Base-by-base conservation (phyloP, 1,140 invertebrate genomes). In the Trichoplusia ni region DNA sequence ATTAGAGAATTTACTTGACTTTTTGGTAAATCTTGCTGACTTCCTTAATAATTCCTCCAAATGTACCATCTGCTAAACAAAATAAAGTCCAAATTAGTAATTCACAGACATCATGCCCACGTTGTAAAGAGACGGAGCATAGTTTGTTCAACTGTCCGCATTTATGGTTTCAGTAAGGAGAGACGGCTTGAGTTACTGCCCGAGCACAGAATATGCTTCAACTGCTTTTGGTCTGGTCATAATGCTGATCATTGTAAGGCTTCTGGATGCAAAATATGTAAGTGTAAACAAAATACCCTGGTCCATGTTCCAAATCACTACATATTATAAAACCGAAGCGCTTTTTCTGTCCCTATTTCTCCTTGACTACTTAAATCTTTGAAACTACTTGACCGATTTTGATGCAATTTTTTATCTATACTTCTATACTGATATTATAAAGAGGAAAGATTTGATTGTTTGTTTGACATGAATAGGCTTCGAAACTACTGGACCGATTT, bases 211-310 rank as follows among this genome's bases (percentile, higher is more conserved):
- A 40, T 75, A 4, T 75, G 73, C 44, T 75, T 56, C 51, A 75
- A 77, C 51, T 74, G 75, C 59, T 62, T 74, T 25, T 21, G 42
- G 3, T 21, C 25, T 6, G 74, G 71, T 38, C 69, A 79, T 40
- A 75, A 53, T 56, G 67, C 73, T 2, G 73, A 77, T 19, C 35
- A 60, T 27, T 77, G 73, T 25, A 74, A 69, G 56, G 58, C 51
- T 6, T 16, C 33, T 25, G 71, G 71, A 31, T 79, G 71, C 44
- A 71, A 64, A 27, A 40, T 73, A 25, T 46, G 42, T 35, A 33
- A 35, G 27, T 29, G 42, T n/a, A 46, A 47, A 9, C 56, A 60
- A 11, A 21, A 60, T 11, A 60, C 56, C 4, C 13, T 60, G 1
- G 23, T 60, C 23, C 56, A 60, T n/a, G n/a, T n/a, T n/a, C n/a